phyloP scores from a whole-genome alignment of 2,113 vertebrate species.

The Arenaria interpres region DNA sequence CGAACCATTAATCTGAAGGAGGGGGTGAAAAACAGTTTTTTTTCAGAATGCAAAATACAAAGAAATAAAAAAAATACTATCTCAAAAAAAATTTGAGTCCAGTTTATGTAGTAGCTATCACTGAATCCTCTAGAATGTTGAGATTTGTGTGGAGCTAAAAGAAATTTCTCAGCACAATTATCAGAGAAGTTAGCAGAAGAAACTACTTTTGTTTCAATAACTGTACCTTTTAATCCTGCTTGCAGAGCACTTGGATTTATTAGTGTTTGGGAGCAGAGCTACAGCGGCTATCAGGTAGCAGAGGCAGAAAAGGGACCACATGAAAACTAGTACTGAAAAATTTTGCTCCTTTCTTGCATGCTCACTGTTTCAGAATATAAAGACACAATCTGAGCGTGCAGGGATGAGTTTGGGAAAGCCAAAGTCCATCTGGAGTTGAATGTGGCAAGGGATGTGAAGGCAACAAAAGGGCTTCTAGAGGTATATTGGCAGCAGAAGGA shows the following conservation, averaged over 20 bases:
- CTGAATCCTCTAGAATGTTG: neutral
- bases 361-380: neutral
- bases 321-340: neutral
- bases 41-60: neutral
- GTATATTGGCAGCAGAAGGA: neutral
- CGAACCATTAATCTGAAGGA: neutral
- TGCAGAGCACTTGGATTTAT: neutral
- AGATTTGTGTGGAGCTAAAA: neutral
- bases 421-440: neutral
- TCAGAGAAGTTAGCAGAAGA: neutral
- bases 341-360: neutral
- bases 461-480: neutral
- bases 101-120: neutral
- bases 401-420: neutral
- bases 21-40: neutral
- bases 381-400: neutral
- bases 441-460: neutral
- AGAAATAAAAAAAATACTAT: neutral
- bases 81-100: neutral
- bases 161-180: neutral
- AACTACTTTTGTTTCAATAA: neutral
- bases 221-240: neutral
- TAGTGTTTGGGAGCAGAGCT: neutral
- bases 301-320: neutral
- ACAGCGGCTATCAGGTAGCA: neutral